Evolutionary conservation across 2,113 vertebrate species (phyloP), one percentile per base, ranked within the genome.

Genomic region (Gobius niger): DNA sequence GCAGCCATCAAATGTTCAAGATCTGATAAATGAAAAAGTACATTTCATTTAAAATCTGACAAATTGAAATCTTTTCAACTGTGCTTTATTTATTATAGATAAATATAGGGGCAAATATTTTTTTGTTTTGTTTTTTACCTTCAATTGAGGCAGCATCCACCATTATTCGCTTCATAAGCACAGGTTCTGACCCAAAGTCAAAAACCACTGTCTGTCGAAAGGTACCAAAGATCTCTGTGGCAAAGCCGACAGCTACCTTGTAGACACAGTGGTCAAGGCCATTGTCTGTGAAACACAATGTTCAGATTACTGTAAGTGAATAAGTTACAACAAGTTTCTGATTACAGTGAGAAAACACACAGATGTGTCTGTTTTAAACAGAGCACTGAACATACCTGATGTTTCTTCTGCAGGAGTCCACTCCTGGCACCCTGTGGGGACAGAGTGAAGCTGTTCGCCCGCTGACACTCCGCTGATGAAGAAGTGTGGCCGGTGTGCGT

Each of bases 121-220:
- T n/a, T n/a, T n/a, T n/a, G n/a, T 47, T 1, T 6, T 47, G 19
- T 5, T 75, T 7, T 40, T 86, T 94, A 99, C 97, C 97, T 95
- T 99, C 96, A 88, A 97, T 98, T 53, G 96, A 98, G 79, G 97
- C 97, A 71, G 98, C 97, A 82, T 99, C 96, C 90, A 99, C 98
- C 96, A 98, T 98, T 59, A 99, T 94, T 89, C 97, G 93, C 90
- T 98, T 95, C 96, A 98, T 98, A 85, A 99, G 94, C 84, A 99
- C 97, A 16, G 98, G 98, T 69, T 99, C 97, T 64, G 95, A 95
- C 85, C 97, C 97, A 64, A 99, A 99, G 92, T 99, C 98, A 86
- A 99, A 99, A 80, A 99, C 98, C 73, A 96, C 94, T 15, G 98
- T 99, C 91, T 99, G 98, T 61, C 97, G 92, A 93, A 99, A 99